Evolutionary conservation across 2,797 vertebrate species (phyloP), one percentile per base, ranked within the genome.

Genomic region (Takifugu rubripes): DNA sequence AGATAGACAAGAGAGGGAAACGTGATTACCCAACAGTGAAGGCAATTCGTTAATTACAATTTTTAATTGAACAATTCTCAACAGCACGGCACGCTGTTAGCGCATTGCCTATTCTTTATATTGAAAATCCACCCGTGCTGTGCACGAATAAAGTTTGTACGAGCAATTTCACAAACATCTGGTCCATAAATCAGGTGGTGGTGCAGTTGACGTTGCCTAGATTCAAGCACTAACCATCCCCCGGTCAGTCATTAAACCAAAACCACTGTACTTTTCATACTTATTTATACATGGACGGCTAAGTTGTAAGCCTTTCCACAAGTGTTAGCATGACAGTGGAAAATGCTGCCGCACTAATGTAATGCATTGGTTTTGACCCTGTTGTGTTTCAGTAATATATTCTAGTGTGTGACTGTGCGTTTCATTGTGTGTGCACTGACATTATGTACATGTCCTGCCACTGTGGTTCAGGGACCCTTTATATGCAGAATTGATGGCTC

Each of bases 81-180:
- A 59, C 17, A 5, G 26, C 16, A 3, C 31, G 46, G 61, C 49
- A 42, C 43, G 51, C 1, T 12, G 36, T 21, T 21, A 21, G 21
- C 21, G 21, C 21, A 21, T 21, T 21, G 21, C 21, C 21, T 21
- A 50, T 27, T 48, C 56, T 75, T 74, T 59, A 58, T 36, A 21
- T 50, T 21, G 31, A 63, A 44, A 51, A 62, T 61, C 55, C 25
- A 40, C 61, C 47, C 56, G 56, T 68, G 59, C 63, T 59, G 59
- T 72, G 61, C 75, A 61, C 75, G 70, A 82, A 82, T 81, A 45
- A 75, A 77, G 68, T 80, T 84, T 53, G 72, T 75, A 71, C 58
- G 76, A 81, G 58, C 67, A 72, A 77, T 67, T 70, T 64, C 78
- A 80, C 70, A 79, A 83, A 85, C 79, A 87, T 83, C 81, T 86